These are phyloP conservation scores for Spisula solida DNA, from an alignment of 2,888 invertebrate genomes.

Conservation along the genomic window DNA sequence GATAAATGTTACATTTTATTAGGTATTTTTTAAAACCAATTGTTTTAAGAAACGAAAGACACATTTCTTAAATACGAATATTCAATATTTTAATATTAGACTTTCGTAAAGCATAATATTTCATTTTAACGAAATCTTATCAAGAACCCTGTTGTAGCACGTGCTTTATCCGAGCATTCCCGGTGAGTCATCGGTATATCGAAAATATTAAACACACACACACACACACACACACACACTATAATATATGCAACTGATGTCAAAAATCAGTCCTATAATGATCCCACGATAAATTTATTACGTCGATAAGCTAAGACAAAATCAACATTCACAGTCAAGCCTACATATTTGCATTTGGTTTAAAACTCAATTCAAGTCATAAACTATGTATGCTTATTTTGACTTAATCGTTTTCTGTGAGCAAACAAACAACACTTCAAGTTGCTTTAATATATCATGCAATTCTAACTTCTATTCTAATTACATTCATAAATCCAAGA, in stretches of 20 bases:
- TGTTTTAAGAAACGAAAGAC: too few species aligned
- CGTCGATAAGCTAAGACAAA: background rate
- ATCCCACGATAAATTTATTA: background rate
- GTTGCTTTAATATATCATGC: background rate
- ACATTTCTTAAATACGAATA: too few species aligned
- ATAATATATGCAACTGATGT: background rate
- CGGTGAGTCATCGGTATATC: too few species aligned
- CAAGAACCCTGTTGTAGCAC: too few species aligned
- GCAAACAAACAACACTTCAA: background rate
- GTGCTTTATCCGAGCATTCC: too few species aligned
- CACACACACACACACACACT: too few species aligned
- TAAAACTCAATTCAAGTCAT: conserved; percentile 5
- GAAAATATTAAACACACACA: too few species aligned
- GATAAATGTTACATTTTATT: too few species aligned
- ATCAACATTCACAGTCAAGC: background rate
- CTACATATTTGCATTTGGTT: background rate
- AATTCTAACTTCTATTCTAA: background rate
- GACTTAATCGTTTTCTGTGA: background rate
- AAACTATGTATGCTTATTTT: background rate
- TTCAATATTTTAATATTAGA: too few species aligned
- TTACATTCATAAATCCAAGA: background rate
- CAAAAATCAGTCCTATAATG: background rate
- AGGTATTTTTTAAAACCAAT: too few species aligned
- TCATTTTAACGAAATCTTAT: too few species aligned
- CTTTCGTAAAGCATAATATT: too few species aligned